Evolutionary conservation across 1,140 invertebrate species (phyloP).

Genomic region (Drosophila nikananu): DNA sequence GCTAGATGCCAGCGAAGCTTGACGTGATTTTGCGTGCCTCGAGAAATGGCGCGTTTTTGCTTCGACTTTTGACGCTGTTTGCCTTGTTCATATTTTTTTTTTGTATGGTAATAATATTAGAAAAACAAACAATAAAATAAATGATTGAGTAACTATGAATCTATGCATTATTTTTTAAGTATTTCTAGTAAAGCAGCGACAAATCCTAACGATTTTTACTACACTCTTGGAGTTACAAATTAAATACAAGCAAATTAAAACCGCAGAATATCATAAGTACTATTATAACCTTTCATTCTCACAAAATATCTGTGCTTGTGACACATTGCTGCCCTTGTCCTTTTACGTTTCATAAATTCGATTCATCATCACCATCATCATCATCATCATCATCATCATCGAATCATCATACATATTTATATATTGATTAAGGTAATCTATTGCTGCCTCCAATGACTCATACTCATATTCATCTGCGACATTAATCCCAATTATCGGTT

Average conservation of each 20-base stretch:
- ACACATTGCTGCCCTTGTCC: slow-evolving; percentile 1
- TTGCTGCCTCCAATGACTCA: slow-evolving; percentile 4
- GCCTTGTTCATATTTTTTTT: slow-evolving; percentile 8
- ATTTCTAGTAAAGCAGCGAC: not conserved
- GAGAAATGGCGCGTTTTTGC: slow-evolving; percentile 6
- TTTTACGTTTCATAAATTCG: not conserved
- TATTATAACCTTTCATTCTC: not conserved
- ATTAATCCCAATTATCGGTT: slow-evolving; percentile 1
- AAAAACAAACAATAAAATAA: slow-evolving; percentile 8
- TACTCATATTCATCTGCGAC: not conserved
- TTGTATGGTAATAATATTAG: slow-evolving; percentile 7
- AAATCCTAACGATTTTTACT: not conserved
- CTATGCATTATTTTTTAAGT: not conserved
- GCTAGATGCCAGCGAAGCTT: slow-evolving; percentile 30
- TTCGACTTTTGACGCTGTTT: slow-evolving; percentile 5
- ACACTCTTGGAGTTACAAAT: not conserved
- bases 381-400: slow-evolving; percentile 4
- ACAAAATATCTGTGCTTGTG: not conserved
- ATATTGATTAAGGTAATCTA: slow-evolving; percentile 12
- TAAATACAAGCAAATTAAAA: not conserved
- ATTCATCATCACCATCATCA: slow-evolving; percentile 9
- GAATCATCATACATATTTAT: slow-evolving; percentile 9
- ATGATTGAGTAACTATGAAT: not conserved
- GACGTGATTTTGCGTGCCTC: slow-evolving; percentile 25
- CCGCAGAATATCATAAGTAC: not conserved